Conservation (phyloP, 1,140 invertebrate species). For the Alviniconcha marisindica region DNA sequence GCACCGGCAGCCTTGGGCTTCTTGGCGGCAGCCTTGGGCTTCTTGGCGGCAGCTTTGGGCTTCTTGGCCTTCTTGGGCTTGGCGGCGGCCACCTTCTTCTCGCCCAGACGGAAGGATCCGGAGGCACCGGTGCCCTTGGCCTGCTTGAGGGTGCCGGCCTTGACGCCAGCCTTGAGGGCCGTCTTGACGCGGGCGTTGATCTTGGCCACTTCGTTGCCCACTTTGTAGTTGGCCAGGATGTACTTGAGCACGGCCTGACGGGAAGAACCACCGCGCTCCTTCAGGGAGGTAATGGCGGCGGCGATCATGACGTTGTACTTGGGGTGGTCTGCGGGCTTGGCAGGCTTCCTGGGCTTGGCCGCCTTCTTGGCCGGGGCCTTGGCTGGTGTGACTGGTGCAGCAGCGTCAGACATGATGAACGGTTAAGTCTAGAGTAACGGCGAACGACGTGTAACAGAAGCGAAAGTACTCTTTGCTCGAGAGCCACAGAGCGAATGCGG, state of each 20-base stretch:
- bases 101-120: conserved; percentile 73
- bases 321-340: conserved; percentile 63
- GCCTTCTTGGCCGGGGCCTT: conserved; percentile 51
- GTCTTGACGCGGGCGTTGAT: conserved; percentile 68
- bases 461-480: not conserved
- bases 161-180: conserved; percentile 66
- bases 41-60: conserved; percentile 55
- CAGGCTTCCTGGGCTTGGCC: conserved; percentile 65
- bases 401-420: conserved; percentile 27
- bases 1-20: conserved; percentile 40
- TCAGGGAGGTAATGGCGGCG: conserved; percentile 57
- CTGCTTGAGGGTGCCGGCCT: conserved; percentile 65
- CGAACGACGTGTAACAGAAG: not conserved
- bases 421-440: not conserved
- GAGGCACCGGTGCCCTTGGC: conserved; percentile 72
- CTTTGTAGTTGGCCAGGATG: conserved; percentile 73
- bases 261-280: conserved; percentile 69
- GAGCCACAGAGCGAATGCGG: not conserved
- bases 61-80: conserved; percentile 62
- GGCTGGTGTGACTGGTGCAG: conserved; percentile 40
- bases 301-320: conserved; percentile 67
- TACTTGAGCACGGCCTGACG: conserved; percentile 74
- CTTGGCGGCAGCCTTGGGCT: conserved; percentile 51
- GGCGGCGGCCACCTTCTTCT: conserved; percentile 48
- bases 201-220: conserved; percentile 64